Percentiles rank a stretch among this genome's conserved stretches.
Evolutionary conservation across 35 echinoderm and acorn worm genomes (phyloP).

Genomic region (Lytechinus pictus): DNA sequence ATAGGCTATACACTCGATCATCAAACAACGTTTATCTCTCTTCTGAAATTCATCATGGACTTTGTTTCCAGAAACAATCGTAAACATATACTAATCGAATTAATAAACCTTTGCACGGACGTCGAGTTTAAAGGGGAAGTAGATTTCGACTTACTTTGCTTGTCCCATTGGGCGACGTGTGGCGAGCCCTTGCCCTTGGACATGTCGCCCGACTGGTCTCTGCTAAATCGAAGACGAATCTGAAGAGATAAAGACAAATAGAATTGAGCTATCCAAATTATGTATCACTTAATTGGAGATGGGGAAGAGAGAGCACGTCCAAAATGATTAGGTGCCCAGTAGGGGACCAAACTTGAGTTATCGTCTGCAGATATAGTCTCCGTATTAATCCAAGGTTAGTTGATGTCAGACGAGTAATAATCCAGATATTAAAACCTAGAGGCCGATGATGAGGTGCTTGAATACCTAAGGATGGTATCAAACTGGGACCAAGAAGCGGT

Average conservation of each 20-base stretch:
- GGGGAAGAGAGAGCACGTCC: neutral
- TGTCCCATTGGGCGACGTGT: conserved; percentile 48
- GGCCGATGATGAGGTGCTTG: neutral
- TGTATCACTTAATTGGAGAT: neutral
- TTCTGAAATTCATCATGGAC: neutral
- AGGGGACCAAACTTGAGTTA: neutral
- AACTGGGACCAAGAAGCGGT: neutral
- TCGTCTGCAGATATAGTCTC: neutral
- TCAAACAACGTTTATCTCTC: neutral
- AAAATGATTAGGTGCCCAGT: neutral
- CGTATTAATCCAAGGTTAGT: conserved; percentile 10
- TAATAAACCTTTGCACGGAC: neutral
- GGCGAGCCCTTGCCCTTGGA: conserved; percentile 51
- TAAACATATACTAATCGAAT: neutral
- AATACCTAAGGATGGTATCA: conserved; percentile 6
- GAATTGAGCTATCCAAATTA: conserved; percentile 22
- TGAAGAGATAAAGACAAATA: neutral
- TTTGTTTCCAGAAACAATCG: neutral
- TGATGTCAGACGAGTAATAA: neutral
- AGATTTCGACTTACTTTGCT: conserved; percentile 30
- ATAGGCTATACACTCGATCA: neutral
- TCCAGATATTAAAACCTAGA: conserved; percentile 40
- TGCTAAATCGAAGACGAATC: conserved; percentile 61
- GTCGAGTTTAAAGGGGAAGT: neutral
- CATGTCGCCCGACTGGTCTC: conserved; percentile 57